phyloP scores from a whole-genome alignment of 2,113 vertebrate genomes.

The Oryctolagus cuniculus region DNA sequence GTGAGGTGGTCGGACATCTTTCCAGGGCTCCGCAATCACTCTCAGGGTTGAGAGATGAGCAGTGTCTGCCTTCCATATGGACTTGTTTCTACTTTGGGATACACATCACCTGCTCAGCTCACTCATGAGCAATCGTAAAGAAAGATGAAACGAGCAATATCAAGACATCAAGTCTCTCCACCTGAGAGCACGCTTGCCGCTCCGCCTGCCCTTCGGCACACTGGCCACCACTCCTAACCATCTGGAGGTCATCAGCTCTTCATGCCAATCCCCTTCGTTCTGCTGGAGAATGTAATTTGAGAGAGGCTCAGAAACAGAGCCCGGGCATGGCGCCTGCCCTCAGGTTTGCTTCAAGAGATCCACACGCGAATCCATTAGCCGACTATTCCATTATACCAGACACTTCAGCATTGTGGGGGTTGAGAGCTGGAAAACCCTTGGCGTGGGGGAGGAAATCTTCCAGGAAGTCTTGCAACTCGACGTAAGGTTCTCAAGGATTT shows the following conservation, averaged over 20 bases:
- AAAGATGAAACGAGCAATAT: background rate
- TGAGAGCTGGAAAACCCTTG: background rate
- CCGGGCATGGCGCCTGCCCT: background rate
- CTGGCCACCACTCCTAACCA: background rate
- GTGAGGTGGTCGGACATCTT: background rate
- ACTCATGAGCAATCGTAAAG: conserved; percentile 1
- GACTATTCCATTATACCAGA: background rate
- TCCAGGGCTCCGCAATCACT: background rate
- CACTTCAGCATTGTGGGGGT: background rate
- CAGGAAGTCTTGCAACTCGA: background rate
- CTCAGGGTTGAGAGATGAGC: background rate
- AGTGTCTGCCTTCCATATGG: background rate
- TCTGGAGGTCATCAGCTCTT: background rate
- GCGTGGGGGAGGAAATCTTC: background rate
- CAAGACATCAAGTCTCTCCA: background rate
- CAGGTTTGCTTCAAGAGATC: background rate
- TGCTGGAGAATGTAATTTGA: background rate
- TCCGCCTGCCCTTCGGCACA: background rate
- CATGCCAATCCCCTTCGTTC: background rate
- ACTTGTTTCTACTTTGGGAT: conserved; percentile 19
- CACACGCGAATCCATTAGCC: background rate
- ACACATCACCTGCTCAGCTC: background rate
- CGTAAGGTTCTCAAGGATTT: background rate
- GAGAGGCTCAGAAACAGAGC: background rate
- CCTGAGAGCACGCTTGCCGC: background rate